Evolutionary conservation across 1,140 invertebrate species (phyloP), one percentile per base, ranked within the genome.

Genomic region (Drosophila lini): DNA sequence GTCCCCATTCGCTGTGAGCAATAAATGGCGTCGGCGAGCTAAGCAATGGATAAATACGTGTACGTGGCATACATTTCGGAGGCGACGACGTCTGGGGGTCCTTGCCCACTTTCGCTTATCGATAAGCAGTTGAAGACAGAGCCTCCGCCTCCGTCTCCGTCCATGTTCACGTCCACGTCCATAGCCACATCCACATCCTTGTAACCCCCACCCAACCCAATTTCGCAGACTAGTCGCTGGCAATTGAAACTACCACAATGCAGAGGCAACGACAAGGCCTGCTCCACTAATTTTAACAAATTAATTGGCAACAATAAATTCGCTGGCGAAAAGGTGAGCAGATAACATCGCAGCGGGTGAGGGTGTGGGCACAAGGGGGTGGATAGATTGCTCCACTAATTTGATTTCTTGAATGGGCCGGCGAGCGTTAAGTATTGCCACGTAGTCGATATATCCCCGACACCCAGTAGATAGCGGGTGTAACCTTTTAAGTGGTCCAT

Each of bases 231-330:
- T 53, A 70, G 42, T 55, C 19, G 34, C 44, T 11, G 53, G 50
- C 80, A 83, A 80, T 80, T 76, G 80, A 83, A 83, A 86, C 83
- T 86, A 85, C 81, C 81, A 61, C 81, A 81, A 86, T 75, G 57
- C 68, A 42, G 38, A 40, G 45, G 32, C 44, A 52, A 41, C 53
- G 47, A 62, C 53, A 65, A 69, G 56, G 80, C 77, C 60, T 78
- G 62, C 78, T 80, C 83, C 60, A 83, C 80, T 88, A 89, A 89
- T 89, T 89, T 89, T 89, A 89, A 89, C 84, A 89, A 89, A 89
- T 89, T 89, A 89, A 89, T 89, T 89, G 84, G 84, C 80, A 89
- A 89, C 84, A 89, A 89, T 89, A 89, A 89, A 89, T 89, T 89
- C 55, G 57, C 64, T 89, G 69, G 83, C 79, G 75, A 88, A 86